Conservation (phyloP, 2,797 vertebrate species). For the Glossophaga mutica region DNA sequence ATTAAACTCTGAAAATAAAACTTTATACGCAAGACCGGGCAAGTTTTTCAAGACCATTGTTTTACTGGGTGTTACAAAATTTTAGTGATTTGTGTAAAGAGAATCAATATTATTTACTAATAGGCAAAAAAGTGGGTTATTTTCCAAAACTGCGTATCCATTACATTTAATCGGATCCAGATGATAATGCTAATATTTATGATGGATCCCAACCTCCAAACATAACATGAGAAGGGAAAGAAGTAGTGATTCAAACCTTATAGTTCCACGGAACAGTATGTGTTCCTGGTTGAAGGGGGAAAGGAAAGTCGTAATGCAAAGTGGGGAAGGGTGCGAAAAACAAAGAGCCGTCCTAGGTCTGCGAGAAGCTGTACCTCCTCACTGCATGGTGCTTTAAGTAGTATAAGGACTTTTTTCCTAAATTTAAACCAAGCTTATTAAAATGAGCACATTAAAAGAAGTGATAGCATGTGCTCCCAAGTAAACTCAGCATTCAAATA, state of each 20-base stretch:
- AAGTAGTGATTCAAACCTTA: slow-evolving; percentile 16
- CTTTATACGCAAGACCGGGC: slow-evolving; percentile 37
- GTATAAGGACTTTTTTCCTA: neutral
- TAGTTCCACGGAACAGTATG: neutral
- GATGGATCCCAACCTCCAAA: slow-evolving; percentile 19
- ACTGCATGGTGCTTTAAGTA: neutral
- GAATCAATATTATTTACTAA: slow-evolving; percentile 73
- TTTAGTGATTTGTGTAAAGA: slow-evolving; percentile 59
- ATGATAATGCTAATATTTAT: slow-evolving; percentile 53
- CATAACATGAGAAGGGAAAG: slow-evolving; percentile 11
- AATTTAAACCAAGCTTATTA: neutral
- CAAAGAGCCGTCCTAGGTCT: neutral
- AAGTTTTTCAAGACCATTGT: slow-evolving; percentile 49
- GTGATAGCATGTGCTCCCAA: neutral
- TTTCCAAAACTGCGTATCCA: slow-evolving; percentile 46
- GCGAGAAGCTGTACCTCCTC: neutral
- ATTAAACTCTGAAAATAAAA: slow-evolving; percentile 57
- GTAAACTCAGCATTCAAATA: neutral
- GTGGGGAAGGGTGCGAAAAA: slow-evolving; percentile 42
- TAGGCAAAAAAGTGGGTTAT: slow-evolving; percentile 53
- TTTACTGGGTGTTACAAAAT: slow-evolving; percentile 68
- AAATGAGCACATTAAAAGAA: neutral
- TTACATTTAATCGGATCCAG: slow-evolving; percentile 20
- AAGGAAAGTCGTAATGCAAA: slow-evolving; percentile 21
- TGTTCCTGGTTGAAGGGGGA: slow-evolving; percentile 26